phyloP scores from a whole-genome alignment of 37 sponge, comb jelly and placozoan species.

The Ianthella basta region DNA sequence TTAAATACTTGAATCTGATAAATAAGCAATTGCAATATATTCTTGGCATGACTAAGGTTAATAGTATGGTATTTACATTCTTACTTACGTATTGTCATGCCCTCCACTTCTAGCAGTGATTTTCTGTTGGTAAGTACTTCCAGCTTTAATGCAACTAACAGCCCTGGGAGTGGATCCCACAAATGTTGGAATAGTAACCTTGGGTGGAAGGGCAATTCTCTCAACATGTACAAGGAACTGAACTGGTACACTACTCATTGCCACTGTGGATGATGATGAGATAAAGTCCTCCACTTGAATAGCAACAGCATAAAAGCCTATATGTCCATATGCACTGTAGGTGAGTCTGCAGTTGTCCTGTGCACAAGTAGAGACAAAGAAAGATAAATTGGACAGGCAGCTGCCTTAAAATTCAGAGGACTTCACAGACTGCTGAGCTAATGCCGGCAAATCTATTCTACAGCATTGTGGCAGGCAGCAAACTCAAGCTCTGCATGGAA shows the following conservation, averaged over 20 bases:
- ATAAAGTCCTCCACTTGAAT: constrained; percentile 44
- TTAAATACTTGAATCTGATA: too few species aligned
- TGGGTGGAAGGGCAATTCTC: not conserved
- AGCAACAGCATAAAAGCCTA: constrained; percentile 38
- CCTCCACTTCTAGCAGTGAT: constrained; percentile 25
- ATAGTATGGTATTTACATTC: too few species aligned
- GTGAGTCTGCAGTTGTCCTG: constrained; percentile 5
- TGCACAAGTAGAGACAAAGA: too few species aligned
- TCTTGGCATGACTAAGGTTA: too few species aligned
- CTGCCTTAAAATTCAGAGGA: too few species aligned
- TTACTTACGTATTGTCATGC: constrained; percentile 13
- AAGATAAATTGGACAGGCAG: too few species aligned
- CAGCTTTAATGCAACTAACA: constrained; percentile 32
- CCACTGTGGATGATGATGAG: not conserved
- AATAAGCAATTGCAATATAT: too few species aligned
- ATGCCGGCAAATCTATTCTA: too few species aligned
- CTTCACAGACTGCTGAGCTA: too few species aligned
- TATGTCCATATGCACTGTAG: too few species aligned
- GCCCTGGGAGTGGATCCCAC: constrained; percentile 14
- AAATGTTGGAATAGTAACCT: not conserved
- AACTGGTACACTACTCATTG: constrained; percentile 45
- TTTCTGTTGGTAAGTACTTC: not conserved
- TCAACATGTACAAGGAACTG: constrained; percentile 39
- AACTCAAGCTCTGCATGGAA: too few species aligned
- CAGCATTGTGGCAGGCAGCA: too few species aligned